These are phyloP conservation scores for Caradrina clavipalpis DNA, from an alignment of 2,888 invertebrate species.

Conservation along the genomic window DNA sequence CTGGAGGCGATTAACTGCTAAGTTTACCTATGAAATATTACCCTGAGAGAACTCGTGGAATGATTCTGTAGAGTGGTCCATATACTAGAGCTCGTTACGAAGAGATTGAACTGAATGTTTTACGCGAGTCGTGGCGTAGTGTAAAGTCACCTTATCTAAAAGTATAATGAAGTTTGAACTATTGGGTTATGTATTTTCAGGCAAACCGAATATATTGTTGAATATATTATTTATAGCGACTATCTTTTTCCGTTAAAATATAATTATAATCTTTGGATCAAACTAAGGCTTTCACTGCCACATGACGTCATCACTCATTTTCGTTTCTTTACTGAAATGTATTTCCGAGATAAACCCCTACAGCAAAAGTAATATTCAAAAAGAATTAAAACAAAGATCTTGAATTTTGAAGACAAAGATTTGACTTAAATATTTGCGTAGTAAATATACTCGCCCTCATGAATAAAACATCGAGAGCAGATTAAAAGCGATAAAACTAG, in stretches of 20 bases:
- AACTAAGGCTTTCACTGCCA: background rate
- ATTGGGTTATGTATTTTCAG: background rate
- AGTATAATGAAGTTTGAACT: background rate
- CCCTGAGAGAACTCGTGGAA: conserved; percentile 13
- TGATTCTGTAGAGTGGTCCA: conserved; percentile 20
- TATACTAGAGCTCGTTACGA: conserved; percentile 16
- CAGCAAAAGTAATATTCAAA: conserved; percentile 9
- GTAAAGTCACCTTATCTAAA: conserved; percentile 6
- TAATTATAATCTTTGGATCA: conserved; percentile 1
- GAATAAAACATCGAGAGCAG: conserved; percentile 53
- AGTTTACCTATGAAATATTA: conserved; percentile 44
- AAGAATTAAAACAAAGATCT: conserved; percentile 26
- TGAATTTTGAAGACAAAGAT: conserved; percentile 45
- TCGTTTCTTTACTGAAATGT: conserved; percentile 3
- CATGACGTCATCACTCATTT: conserved; percentile 9
- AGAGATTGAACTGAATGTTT: conserved; percentile 33
- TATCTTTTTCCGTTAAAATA: background rate
- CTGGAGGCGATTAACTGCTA: conserved; percentile 27
- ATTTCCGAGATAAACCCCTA: background rate
- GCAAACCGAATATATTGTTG: no score
- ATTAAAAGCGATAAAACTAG: conserved; percentile 64
- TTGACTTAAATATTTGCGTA: conserved; percentile 46
- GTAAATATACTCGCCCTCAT: conserved; percentile 41
- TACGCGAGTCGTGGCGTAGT: background rate
- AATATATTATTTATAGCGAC: no score